A percentile compares a stretch with the other conserved stretches of the same genome.
phyloP scores from a whole-genome alignment of 2,888 invertebrate genomes.

The Biston betularia region DNA sequence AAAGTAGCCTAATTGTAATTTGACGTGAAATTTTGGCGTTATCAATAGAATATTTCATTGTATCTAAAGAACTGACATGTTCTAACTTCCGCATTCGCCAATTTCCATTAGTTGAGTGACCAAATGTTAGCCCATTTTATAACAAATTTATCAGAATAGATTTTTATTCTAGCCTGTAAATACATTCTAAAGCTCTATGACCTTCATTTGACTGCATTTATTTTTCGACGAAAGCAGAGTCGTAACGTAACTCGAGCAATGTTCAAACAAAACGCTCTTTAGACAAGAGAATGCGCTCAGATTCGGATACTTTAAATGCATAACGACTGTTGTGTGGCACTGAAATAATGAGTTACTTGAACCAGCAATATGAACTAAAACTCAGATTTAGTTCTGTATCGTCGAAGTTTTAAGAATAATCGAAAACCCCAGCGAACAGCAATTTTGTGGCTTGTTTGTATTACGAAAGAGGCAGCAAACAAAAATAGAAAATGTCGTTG shows the following conservation, averaged over 20 bases:
- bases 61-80: too few species aligned
- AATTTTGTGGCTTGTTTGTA: slow-evolving; percentile 5
- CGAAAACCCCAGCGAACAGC: neutral
- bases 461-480: slow-evolving; percentile 26
- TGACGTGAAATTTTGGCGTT: too few species aligned
- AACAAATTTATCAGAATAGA: too few species aligned
- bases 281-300: slow-evolving; percentile 17
- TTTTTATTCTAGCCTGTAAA: neutral
- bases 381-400: slow-evolving; percentile 58
- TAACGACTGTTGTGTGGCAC: slow-evolving; percentile 31
- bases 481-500: slow-evolving; percentile 35
- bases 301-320: slow-evolving; percentile 31
- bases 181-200: neutral
- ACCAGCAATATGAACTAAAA: slow-evolving; percentile 51
- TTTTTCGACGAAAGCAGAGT: slow-evolving; percentile 15
- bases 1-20: too few species aligned
- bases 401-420: slow-evolving; percentile 33
- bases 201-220: slow-evolving; percentile 11
- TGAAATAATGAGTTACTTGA: slow-evolving; percentile 63
- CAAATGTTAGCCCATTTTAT: too few species aligned
- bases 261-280: slow-evolving; percentile 10
- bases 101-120: too few species aligned
- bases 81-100: too few species aligned
- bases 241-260: slow-evolving; percentile 12
- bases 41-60: too few species aligned